Evolutionary conservation across 2,113 vertebrate species (phyloP).

Genomic region (Etia nguti): DNA sequence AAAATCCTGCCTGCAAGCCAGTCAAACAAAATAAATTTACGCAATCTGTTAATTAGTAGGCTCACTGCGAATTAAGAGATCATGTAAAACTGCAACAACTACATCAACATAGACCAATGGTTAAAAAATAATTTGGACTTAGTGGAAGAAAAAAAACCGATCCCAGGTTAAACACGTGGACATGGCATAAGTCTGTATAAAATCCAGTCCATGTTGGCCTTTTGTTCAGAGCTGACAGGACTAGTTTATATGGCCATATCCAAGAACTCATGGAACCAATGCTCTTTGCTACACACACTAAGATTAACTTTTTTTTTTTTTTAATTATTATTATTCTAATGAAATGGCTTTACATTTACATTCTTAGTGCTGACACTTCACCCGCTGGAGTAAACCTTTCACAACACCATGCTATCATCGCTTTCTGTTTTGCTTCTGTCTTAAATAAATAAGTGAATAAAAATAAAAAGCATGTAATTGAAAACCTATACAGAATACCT

Average conservation of each 20-base stretch:
- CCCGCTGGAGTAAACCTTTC: background rate
- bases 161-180: background rate
- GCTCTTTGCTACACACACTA: background rate
- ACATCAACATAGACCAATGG: background rate
- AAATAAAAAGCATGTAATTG: background rate
- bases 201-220: background rate
- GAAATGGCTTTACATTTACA: background rate
- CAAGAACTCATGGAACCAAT: background rate
- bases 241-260: background rate
- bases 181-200: background rate
- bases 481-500: background rate
- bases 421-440: background rate
- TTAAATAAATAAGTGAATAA: background rate
- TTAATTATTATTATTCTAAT: background rate
- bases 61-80: background rate
- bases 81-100: background rate
- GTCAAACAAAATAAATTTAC: background rate
- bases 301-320: background rate
- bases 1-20: background rate
- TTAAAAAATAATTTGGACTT: background rate
- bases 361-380: rapidly evolving
- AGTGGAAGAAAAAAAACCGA: background rate
- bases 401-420: background rate
- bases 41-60: background rate
- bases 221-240: background rate